phyloP scores from a whole-genome alignment of 2,888 invertebrate genomes.

The Campoletis raptor region DNA sequence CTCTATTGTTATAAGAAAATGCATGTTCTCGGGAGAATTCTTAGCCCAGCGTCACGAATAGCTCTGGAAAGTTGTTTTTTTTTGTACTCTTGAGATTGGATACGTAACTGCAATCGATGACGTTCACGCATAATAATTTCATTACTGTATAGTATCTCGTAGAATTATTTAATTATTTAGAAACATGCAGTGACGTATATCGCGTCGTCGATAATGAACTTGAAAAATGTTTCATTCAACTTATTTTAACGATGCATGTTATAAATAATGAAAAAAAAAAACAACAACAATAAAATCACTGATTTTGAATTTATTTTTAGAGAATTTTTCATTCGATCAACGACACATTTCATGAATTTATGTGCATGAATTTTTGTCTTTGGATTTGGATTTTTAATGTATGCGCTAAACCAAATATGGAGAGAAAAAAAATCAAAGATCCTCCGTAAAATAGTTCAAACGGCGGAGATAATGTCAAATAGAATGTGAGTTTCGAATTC shows the following conservation, averaged over 20 bases:
- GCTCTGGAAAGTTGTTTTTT: neutral
- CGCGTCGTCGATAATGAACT: constrained; percentile 14
- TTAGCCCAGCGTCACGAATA: constrained; percentile 3
- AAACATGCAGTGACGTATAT: neutral
- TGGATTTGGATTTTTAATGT: neutral
- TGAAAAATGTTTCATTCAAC: constrained; percentile 9
- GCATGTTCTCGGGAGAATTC: constrained; percentile 7
- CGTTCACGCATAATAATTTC: constrained; percentile 20
- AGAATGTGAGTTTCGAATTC: constrained; percentile 4
- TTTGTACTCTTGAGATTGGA: neutral
- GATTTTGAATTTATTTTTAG: neutral
- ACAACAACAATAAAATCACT: no score
- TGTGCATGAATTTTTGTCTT: neutral
- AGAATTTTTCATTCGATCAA: neutral
- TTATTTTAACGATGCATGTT: neutral
- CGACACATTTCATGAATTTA: neutral
- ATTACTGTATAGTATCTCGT: neutral
- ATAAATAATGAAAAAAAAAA: neutral
- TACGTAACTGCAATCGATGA: constrained; percentile 25
- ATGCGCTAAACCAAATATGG: neutral
- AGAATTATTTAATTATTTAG: constrained; percentile 2
- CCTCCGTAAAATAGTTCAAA: neutral
- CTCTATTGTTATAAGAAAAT: neutral
- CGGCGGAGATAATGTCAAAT: neutral
- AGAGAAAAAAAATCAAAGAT: neutral